Percentiles rank a stretch among this genome's conserved stretches.
Conservation (phyloP, 2,888 invertebrate species). For the Helobdella robusta region DNA sequence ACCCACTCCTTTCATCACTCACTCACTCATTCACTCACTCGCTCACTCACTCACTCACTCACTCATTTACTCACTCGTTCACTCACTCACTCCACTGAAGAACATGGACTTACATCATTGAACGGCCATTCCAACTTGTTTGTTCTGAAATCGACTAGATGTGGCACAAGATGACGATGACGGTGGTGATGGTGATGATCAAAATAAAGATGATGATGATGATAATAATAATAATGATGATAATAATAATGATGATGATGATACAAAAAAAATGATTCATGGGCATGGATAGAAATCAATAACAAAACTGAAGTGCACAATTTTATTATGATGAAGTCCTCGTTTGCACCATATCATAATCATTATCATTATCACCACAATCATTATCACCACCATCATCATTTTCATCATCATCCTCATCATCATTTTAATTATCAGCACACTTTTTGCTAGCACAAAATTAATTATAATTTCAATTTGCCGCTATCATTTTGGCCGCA, state of each 20-base stretch:
- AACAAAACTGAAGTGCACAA: too few species aligned
- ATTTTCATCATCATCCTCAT: neutral
- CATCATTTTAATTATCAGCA: too few species aligned
- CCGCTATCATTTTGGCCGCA: too few species aligned
- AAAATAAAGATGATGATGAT: too few species aligned
- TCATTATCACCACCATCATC: neutral
- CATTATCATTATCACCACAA: neutral
- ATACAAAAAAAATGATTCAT: neutral
- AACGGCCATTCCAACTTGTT: neutral
- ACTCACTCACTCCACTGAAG: conserved; percentile 8
- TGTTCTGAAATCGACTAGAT: too few species aligned
- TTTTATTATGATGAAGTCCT: too few species aligned
- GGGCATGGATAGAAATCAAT: neutral
- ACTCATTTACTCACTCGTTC: conserved; percentile 7
- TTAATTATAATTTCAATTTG: too few species aligned
- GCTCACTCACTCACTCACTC: conserved; percentile 13
- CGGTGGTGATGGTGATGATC: too few species aligned
- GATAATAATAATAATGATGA: neutral
- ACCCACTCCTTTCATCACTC: conserved; percentile 7
- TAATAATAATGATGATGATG: neutral
- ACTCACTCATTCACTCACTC: conserved; percentile 14
- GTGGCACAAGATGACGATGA: too few species aligned
- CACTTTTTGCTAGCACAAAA: too few species aligned
- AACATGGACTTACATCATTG: neutral
- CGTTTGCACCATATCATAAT: neutral